phyloP scores from a whole-genome alignment of 2,797 vertebrate species.

The Enteromius fasciolatus region DNA sequence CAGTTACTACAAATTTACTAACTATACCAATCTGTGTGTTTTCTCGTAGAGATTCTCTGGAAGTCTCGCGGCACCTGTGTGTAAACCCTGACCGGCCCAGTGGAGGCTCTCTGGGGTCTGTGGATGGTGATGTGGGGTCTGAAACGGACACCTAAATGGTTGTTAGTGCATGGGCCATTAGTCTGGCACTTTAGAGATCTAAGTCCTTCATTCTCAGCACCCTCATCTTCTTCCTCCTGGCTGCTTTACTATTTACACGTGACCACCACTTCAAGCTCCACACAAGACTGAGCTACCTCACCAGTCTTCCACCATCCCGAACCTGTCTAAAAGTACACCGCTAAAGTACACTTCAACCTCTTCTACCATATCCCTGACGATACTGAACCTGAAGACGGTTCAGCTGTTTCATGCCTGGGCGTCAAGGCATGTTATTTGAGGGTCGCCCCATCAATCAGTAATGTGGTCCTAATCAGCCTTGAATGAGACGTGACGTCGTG shows the following conservation, averaged over 20 bases:
- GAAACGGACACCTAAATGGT: slow-evolving; percentile 36
- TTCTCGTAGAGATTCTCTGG: slow-evolving; percentile 78
- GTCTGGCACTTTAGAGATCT: slow-evolving; percentile 67
- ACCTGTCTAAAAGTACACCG: slow-evolving; percentile 31
- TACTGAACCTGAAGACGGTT: slow-evolving; percentile 42
- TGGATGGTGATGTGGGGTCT: slow-evolving; percentile 33
- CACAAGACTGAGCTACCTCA: slow-evolving; percentile 82
- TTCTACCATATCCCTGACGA: slow-evolving; percentile 39
- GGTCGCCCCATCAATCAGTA: slow-evolving; percentile 16
- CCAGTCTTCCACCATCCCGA: slow-evolving; percentile 68
- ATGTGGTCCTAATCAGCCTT: slow-evolving; percentile 18
- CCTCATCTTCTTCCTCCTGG: slow-evolving; percentile 69
- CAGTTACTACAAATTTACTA: not conserved
- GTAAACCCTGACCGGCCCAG: slow-evolving; percentile 73
- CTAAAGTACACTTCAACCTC: slow-evolving; percentile 41
- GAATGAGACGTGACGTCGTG: not conserved
- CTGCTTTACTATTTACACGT: slow-evolving; percentile 54
- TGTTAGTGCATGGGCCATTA: slow-evolving; percentile 64
- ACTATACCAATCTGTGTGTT: slow-evolving; percentile 47
- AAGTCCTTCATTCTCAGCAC: slow-evolving; percentile 65
- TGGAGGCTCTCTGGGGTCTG: slow-evolving; percentile 36
- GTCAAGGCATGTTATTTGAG: slow-evolving; percentile 28
- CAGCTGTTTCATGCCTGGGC: slow-evolving; percentile 37
- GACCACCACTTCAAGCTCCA: slow-evolving; percentile 43
- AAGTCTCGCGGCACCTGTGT: slow-evolving; percentile 72